Percentiles rank a stretch among this genome's conserved stretches.
Conservation (phyloP, 2,113 vertebrate species). For the Megaleporinus macrocephalus region DNA sequence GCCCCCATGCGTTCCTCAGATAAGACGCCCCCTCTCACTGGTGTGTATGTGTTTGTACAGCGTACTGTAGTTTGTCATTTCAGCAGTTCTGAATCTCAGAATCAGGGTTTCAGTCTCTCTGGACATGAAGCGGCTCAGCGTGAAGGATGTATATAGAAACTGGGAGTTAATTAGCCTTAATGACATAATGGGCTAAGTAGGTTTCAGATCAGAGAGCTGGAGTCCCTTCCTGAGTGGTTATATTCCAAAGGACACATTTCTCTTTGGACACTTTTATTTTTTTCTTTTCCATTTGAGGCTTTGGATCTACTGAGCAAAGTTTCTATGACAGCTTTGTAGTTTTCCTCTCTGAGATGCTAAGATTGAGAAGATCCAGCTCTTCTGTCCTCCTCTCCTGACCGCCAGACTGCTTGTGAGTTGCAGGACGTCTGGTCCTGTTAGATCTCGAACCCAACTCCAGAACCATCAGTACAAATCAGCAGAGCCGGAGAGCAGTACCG, state of each 20-base stretch:
- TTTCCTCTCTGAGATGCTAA: no score
- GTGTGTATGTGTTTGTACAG: background rate
- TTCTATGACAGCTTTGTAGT: no score
- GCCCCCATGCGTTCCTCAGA: background rate
- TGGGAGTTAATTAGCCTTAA: constrained; percentile 12
- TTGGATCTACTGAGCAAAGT: no score
- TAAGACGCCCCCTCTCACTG: background rate
- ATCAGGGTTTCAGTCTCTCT: background rate
- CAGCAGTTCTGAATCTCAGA: background rate
- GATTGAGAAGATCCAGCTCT: no score
- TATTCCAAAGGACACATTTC: background rate
- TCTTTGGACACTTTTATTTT: background rate
- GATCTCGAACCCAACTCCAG: no score
- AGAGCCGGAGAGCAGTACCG: no score
- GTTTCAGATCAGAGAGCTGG: background rate
- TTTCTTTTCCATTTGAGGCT: background rate
- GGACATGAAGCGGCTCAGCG: background rate
- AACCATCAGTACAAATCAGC: no score
- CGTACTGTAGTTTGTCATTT: background rate
- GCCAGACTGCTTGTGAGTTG: no score
- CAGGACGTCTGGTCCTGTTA: no score
- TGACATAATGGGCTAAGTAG: constrained; percentile 12
- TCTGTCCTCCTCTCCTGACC: no score
- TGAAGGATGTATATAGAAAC: background rate
- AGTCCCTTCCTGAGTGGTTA: constrained; percentile 1